Conservation (phyloP, 1,140 invertebrate species). For the Brachionus rotundiformis region DNA sequence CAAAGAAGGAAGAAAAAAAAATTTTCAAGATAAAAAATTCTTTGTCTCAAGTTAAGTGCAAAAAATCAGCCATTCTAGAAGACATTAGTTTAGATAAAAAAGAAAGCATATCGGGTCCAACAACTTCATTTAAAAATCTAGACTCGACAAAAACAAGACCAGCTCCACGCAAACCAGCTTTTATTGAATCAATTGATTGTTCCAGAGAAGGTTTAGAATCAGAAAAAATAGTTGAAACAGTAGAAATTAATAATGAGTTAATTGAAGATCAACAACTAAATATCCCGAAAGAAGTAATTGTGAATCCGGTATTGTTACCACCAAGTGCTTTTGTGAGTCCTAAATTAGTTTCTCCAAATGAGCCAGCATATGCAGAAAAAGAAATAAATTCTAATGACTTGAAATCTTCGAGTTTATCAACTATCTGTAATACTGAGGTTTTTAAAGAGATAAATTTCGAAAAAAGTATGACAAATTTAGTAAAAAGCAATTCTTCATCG, state of each 20-base stretch:
- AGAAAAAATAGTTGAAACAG: slow-evolving; percentile 31
- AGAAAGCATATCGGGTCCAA: not conserved
- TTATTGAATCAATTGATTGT: slow-evolving; percentile 39
- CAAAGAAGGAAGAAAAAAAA: not conserved
- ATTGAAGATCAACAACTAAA: not conserved
- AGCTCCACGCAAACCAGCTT: slow-evolving; percentile 33
- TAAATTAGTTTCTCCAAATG: not conserved
- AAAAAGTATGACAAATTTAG: slow-evolving; percentile 6
- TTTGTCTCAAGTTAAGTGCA: not conserved
- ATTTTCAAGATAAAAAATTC: not conserved
- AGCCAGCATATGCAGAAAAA: not conserved
- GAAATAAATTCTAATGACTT: slow-evolving; percentile 37
- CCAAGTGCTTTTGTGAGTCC: slow-evolving; percentile 8
- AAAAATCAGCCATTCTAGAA: slow-evolving; percentile 11
- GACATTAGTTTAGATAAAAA: slow-evolving; percentile 15
- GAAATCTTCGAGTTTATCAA: slow-evolving; percentile 29
- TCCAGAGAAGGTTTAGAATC: not conserved
- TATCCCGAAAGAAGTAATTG: not conserved
- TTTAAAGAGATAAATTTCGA: not conserved
- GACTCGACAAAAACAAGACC: slow-evolving; percentile 29
- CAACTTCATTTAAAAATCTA: not conserved
- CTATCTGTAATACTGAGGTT: not conserved
- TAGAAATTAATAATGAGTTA: slow-evolving; percentile 8
- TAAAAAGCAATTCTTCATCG: not conserved
- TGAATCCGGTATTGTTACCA: slow-evolving; percentile 34